These are phyloP conservation scores for Deilephila porcellus DNA, from an alignment of 2,888 invertebrate genomes.

Conservation along the genomic window DNA sequence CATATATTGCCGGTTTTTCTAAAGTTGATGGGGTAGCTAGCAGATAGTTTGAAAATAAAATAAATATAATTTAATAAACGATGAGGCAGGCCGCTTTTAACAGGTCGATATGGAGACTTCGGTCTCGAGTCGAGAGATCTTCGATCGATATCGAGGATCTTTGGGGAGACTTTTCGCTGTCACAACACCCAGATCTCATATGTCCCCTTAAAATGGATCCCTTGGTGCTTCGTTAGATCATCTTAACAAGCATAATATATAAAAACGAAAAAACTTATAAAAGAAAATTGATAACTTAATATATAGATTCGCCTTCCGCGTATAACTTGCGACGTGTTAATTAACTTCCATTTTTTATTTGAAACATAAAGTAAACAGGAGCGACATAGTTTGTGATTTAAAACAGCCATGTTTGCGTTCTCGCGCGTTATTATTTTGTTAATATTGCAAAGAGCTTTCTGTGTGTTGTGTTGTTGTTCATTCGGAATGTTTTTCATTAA, in stretches of 20 bases:
- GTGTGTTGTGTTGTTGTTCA: neutral
- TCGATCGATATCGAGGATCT: no score
- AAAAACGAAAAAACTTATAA: neutral
- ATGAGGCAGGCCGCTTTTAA: no score
- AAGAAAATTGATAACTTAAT: neutral
- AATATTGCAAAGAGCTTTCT: neutral
- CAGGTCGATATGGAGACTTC: no score
- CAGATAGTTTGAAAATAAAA: no score
- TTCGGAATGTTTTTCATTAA: neutral
- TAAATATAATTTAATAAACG: no score
- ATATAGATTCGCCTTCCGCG: neutral
- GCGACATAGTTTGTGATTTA: slow-evolving; percentile 25
- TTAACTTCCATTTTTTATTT: slow-evolving; percentile 30
- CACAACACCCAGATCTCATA: no score
- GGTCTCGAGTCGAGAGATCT: no score
- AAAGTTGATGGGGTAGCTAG: neutral
- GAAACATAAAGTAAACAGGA: slow-evolving; percentile 28
- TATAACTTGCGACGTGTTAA: slow-evolving; percentile 10
- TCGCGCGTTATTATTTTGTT: slow-evolving; percentile 18
- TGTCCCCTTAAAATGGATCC: no score
- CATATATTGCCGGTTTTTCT: neutral
- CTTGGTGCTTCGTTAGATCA: no score
- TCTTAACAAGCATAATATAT: neutral
- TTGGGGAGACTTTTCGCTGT: no score
- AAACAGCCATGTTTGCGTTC: slow-evolving; percentile 12